Percentiles rank a stretch among this genome's conserved stretches.
Conservation (phyloP, 2,888 invertebrate species). For the Pardosa pseudoannulata region DNA sequence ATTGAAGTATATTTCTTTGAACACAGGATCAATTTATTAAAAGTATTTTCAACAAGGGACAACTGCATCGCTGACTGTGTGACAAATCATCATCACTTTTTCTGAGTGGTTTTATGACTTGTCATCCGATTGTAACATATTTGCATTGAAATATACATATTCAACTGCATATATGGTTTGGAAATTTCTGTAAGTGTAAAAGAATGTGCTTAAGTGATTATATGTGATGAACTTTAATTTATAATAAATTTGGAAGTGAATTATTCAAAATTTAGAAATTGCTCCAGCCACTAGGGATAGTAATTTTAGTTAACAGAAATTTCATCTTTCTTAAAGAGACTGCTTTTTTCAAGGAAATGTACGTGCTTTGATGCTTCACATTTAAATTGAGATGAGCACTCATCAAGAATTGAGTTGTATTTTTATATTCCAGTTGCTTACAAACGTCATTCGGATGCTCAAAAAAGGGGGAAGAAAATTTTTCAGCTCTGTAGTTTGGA, state of each 20-base stretch:
- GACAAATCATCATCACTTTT: background rate
- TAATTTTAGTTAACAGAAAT: background rate
- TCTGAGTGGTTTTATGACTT: background rate
- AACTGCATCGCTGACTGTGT: no score
- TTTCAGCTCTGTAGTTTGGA: background rate
- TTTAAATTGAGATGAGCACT: background rate
- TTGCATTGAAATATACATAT: no score
- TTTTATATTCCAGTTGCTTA: conserved; percentile 21
- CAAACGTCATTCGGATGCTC: background rate
- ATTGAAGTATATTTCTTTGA: no score
- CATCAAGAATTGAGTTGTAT: conserved; percentile 8
- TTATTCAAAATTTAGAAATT: no score
- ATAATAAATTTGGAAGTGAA: no score
- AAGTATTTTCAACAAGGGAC: no score
- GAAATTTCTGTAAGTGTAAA: no score
- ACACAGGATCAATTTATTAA: no score
- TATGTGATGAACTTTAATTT: no score
- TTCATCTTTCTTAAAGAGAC: conserved; percentile 6
- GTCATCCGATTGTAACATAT: background rate
- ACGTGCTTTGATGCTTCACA: background rate
- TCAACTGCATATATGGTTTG: no score
- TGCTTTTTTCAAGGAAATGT: conserved; percentile 6
- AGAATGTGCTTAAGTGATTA: no score
- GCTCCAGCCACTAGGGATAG: conserved; percentile 15
- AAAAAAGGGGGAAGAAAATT: no score